phyloP scores from a whole-genome alignment of 2,113 vertebrate genomes.

The Epinephelus moara region DNA sequence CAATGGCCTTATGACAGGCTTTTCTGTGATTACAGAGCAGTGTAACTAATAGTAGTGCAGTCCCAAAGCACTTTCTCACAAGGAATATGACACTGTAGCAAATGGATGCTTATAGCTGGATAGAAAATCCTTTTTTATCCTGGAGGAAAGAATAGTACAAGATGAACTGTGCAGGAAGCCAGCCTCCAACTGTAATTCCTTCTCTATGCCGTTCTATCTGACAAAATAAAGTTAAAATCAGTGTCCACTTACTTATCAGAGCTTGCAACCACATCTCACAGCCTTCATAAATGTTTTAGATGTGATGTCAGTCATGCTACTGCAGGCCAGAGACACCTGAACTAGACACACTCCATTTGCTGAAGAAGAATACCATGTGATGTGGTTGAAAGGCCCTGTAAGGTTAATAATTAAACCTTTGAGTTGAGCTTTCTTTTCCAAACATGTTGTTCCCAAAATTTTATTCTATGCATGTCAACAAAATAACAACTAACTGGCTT shows the following conservation, averaged over 20 bases:
- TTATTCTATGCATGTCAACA: background rate
- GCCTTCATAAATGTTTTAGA: background rate
- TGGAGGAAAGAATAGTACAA: background rate
- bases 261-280: background rate
- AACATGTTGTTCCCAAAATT: background rate
- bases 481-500: background rate
- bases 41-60: conserved; percentile 45
- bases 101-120: conserved; percentile 10
- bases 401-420: background rate
- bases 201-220: background rate
- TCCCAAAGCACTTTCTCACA: conserved; percentile 46
- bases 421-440: background rate
- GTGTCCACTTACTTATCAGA: background rate
- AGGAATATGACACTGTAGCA: conserved; percentile 21
- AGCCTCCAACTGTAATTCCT: background rate
- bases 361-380: background rate
- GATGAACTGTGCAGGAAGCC: background rate
- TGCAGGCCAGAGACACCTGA: background rate
- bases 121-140: conserved; percentile 10
- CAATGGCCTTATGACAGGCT: conserved; percentile 36
- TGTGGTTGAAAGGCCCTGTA: background rate
- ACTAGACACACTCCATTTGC: background rate
- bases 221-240: background rate
- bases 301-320: background rate
- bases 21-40: conserved; percentile 59